Percentiles rank a stretch among this genome's conserved stretches.
Evolutionary conservation across 2,888 invertebrate species (phyloP).

Genomic region (Melanargia galathea): DNA sequence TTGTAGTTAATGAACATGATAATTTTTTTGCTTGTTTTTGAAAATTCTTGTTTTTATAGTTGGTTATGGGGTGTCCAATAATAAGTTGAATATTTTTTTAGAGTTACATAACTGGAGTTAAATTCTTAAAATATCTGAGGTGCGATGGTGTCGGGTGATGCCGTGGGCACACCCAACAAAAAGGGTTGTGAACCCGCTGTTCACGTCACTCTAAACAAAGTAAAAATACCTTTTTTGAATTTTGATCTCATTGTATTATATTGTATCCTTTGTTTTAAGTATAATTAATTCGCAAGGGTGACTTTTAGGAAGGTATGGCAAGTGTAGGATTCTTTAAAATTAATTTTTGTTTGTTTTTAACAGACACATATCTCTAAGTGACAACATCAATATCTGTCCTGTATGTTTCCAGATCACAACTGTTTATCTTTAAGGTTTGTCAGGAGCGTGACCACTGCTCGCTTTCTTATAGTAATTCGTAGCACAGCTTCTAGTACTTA

Average conservation of each 20-base stretch:
- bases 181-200: constrained; percentile 5
- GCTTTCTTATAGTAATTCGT: no score
- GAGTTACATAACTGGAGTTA: neutral
- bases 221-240: constrained; percentile 3
- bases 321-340: no score
- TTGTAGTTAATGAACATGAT: neutral
- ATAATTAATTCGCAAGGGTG: neutral
- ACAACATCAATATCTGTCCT: no score
- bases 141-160: neutral
- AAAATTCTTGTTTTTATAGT: neutral
- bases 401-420: no score
- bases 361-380: no score
- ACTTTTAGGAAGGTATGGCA: neutral
- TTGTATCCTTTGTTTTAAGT: neutral
- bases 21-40: neutral
- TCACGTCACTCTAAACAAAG: constrained; percentile 9
- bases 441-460: no score
- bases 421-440: no score
- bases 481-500: no score
- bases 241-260: neutral
- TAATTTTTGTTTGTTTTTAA: no score
- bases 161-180: constrained; percentile 1
- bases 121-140: neutral
- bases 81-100: neutral
- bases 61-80: neutral